Percentiles rank a stretch among this genome's conserved stretches.
These are phyloP conservation scores for Heliothis peltigera DNA, from an alignment of 2,888 invertebrate genomes.

Conservation along the genomic window DNA sequence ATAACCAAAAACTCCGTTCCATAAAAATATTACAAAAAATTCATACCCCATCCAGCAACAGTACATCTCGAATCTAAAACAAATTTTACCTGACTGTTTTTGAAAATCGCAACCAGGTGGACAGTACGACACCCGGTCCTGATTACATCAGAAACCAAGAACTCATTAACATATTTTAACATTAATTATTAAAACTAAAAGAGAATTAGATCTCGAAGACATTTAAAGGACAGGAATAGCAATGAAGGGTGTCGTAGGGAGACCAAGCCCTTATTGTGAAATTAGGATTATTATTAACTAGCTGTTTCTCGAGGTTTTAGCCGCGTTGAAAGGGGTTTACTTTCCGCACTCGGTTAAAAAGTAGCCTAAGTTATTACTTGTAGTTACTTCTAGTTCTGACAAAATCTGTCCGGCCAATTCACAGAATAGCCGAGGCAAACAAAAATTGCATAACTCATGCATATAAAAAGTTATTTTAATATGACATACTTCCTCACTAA, in stretches of 20 bases:
- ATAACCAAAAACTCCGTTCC: no score
- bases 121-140: conserved; percentile 69
- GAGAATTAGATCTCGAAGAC: conserved; percentile 67
- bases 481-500: no score
- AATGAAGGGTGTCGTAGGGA: conserved; percentile 37
- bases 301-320: no score
- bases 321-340: no score
- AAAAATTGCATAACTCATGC: no score
- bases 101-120: conserved; percentile 63
- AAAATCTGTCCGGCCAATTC: no score
- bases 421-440: no score
- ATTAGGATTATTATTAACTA: not conserved
- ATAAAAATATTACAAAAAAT: no score
- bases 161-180: conserved; percentile 83
- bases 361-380: no score
- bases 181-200: conserved; percentile 78
- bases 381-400: no score
- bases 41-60: conserved; percentile 26
- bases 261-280: not conserved
- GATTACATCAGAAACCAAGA: conserved; percentile 67
- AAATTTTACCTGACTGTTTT: conserved; percentile 55
- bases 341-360: no score
- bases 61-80: conserved; percentile 24
- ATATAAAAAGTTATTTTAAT: no score
- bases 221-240: conserved; percentile 57